Conservation (phyloP, 2,113 vertebrate species). For the Paramormyrops kingsleyae region DNA sequence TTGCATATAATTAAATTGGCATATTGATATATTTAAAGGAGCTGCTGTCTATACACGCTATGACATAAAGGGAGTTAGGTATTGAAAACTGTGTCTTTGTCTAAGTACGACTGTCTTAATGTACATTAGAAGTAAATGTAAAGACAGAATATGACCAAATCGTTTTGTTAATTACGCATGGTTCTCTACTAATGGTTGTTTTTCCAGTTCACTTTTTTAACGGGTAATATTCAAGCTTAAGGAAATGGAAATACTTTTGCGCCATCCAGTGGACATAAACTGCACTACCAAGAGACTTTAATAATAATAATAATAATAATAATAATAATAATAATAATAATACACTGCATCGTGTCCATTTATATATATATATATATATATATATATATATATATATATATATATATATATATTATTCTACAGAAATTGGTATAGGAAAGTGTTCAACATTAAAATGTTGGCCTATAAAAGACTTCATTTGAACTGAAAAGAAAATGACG, state of each 20-base stretch:
- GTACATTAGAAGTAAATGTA: neutral
- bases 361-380: no score
- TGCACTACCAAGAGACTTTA: neutral
- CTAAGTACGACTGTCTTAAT: neutral
- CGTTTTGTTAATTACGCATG: neutral
- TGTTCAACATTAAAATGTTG: neutral
- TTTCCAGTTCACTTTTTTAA: conserved; percentile 32
- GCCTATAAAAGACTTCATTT: neutral
- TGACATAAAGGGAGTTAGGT: neutral
- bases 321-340: neutral
- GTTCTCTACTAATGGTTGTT: neutral
- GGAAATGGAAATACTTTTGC: conserved; percentile 50
- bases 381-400: no score
- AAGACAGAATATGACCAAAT: neutral
- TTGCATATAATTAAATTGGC: neutral
- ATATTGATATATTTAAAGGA: neutral
- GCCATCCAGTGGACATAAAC: conserved; percentile 54
- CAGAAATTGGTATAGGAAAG: neutral
- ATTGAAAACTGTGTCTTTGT: neutral
- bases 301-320: neutral
- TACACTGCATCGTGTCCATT: neutral
- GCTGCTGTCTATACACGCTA: neutral
- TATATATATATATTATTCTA: neutral
- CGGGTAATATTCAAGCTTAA: conserved; percentile 22
- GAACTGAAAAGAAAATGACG: neutral